Percentiles rank a stretch among this genome's conserved stretches.
phyloP scores from a whole-genome alignment of 64 coral and sea anemone genomes.

The Montipora foliosa region DNA sequence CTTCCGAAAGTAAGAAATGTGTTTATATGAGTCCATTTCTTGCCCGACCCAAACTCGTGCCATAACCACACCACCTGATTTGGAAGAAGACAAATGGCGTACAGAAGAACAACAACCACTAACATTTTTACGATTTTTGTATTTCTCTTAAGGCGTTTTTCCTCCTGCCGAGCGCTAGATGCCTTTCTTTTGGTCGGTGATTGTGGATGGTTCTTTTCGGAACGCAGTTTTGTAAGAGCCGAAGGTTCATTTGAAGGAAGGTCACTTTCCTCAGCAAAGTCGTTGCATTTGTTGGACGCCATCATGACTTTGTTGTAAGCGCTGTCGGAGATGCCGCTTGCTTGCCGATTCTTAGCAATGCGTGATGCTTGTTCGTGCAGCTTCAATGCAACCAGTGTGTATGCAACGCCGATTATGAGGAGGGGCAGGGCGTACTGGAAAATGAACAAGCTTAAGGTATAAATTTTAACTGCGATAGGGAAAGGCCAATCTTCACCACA shows the following conservation, averaged over 20 bases:
- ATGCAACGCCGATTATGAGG: constrained; percentile 81
- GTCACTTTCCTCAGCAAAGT: constrained; percentile 25
- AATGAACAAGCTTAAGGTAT: constrained; percentile 65
- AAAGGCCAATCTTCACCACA: constrained; percentile 61
- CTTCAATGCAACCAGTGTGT: constrained; percentile 75
- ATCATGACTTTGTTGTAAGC: constrained; percentile 57
- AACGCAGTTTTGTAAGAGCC: neutral
- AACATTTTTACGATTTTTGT: constrained; percentile 92
- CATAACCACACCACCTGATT: constrained; percentile 95
- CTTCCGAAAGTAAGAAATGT: constrained; percentile 73
- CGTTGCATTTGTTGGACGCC: constrained; percentile 20
- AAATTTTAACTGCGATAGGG: constrained; percentile 40
- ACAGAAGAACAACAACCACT: constrained; percentile 76
- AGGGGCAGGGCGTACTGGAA: constrained; percentile 82
- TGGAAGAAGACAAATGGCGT: constrained; percentile 83
- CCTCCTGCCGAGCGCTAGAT: constrained; percentile 64
- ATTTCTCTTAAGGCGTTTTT: constrained; percentile 60
- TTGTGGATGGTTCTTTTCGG: neutral
- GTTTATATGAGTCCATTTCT: constrained; percentile 4
- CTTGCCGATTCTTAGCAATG: constrained; percentile 65
- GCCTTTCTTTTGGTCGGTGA: neutral
- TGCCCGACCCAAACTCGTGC: constrained; percentile 88
- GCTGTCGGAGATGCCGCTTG: constrained; percentile 23
- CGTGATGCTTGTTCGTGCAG: constrained; percentile 74
- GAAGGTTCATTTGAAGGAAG: neutral